Percentiles rank a stretch among this genome's conserved stretches.
Evolutionary conservation across 2,888 invertebrate genomes (phyloP).

Genomic region (Agrotis clavis): DNA sequence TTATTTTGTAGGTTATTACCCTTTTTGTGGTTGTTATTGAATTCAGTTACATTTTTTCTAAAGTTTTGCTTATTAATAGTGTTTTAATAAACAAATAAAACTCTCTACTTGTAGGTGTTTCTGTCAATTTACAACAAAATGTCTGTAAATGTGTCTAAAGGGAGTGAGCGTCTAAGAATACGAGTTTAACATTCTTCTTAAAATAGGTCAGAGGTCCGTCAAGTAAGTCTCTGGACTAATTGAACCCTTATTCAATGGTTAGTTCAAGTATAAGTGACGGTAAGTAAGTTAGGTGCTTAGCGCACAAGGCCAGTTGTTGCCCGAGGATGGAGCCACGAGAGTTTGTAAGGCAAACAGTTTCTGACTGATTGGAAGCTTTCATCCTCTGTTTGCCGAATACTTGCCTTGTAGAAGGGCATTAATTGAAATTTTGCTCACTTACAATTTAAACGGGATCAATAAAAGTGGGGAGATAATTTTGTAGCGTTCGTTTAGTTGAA

Average conservation of each 20-base stretch:
- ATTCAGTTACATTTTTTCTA: too few relatives aligned
- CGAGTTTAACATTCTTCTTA: conserved; percentile 31
- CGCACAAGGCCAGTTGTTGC: conserved; percentile 58
- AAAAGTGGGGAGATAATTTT: conserved; percentile 8
- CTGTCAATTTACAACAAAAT: too few relatives aligned
- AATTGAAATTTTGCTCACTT: conserved; percentile 65
- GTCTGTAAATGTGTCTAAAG: too few relatives aligned
- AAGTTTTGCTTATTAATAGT: too few relatives aligned
- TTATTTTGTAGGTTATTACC: too few relatives aligned
- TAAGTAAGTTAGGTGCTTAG: conserved; percentile 67
- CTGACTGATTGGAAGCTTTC: conserved; percentile 74
- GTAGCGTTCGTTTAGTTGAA: background rate
- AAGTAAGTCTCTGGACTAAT: conserved; percentile 59
- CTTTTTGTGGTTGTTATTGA: too few relatives aligned
- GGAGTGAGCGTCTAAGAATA: too few relatives aligned
- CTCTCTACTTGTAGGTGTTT: too few relatives aligned
- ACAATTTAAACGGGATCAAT: conserved; percentile 45
- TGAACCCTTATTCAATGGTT: conserved; percentile 59
- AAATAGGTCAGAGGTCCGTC: conserved; percentile 54
- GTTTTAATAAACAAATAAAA: too few relatives aligned
- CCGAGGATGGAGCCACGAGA: conserved; percentile 49
- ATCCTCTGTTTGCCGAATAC: conserved; percentile 68
- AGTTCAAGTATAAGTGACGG: conserved; percentile 71
- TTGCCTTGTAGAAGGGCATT: conserved; percentile 63
- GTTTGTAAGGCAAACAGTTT: conserved; percentile 71